A percentile compares a stretch with the other conserved stretches of the same genome.
phyloP scores from a whole-genome alignment of 2,113 vertebrate genomes.

The Nipponia nippon region DNA sequence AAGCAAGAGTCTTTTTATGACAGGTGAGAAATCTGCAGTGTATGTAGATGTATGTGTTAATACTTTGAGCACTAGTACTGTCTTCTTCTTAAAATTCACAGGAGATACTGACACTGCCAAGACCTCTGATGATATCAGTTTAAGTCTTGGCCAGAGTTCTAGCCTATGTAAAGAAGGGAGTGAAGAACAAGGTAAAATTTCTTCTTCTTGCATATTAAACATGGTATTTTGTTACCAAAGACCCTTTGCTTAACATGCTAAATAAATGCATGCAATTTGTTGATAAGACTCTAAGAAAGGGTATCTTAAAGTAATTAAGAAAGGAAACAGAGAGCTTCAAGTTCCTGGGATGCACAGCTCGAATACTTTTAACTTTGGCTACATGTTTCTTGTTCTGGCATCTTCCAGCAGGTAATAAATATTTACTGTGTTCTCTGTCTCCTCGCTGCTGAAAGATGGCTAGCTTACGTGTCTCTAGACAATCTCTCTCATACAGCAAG shows the following conservation, averaged over 20 bases:
- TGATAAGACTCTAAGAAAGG: background rate
- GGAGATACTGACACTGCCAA: slow-evolving; percentile 88
- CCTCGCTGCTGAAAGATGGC: background rate
- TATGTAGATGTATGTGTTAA: background rate
- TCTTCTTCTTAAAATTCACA: slow-evolving; percentile 62
- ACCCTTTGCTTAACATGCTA: background rate
- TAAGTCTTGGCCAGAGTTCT: slow-evolving; percentile 94
- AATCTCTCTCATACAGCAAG: background rate
- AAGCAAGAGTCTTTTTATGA: background rate
- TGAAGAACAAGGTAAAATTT: slow-evolving; percentile 89
- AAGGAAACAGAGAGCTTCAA: no score
- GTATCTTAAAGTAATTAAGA: no score
- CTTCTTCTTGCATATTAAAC: background rate
- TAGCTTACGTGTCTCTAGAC: background rate
- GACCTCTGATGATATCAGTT: slow-evolving; percentile 92
- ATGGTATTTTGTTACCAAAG: background rate
- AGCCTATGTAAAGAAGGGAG: slow-evolving; percentile 87
- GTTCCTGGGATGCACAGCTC: background rate
- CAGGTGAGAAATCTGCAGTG: background rate
- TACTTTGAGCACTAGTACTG: background rate
- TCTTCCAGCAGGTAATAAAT: background rate
- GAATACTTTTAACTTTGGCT: background rate
- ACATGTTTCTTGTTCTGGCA: background rate
- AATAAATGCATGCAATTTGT: background rate
- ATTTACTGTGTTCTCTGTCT: background rate